Conservation (phyloP, 2,888 invertebrate species). For the Phortica magna region DNA sequence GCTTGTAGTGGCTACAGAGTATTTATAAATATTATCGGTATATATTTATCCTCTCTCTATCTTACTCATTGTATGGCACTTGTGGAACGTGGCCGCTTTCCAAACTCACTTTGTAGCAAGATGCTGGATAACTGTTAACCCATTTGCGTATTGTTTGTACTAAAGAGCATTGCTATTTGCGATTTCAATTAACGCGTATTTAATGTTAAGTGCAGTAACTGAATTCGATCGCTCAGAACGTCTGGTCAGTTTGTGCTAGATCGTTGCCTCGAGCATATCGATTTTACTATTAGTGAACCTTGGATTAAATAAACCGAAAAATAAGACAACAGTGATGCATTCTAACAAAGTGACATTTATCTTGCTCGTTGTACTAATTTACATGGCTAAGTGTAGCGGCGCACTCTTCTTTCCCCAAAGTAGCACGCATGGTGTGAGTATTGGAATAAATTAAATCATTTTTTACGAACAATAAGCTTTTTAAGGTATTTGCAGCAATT, state of each 20-base stretch:
- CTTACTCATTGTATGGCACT: background rate
- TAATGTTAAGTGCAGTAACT: background rate
- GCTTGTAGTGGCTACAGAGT: background rate
- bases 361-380: background rate
- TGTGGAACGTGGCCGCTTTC: background rate
- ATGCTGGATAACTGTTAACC: too few relatives aligned
- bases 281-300: background rate
- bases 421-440: constrained; percentile 75
- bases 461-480: background rate
- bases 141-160: too few relatives aligned
- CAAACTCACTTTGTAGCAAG: background rate
- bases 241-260: too few relatives aligned
- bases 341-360: background rate
- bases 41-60: background rate
- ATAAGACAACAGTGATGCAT: background rate
- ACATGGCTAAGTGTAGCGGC: constrained; percentile 31
- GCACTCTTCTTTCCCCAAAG: constrained; percentile 66
- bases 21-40: too few relatives aligned
- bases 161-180: background rate
- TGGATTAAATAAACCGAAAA: background rate
- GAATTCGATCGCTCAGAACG: background rate
- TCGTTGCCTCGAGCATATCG: background rate
- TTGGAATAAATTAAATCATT: background rate
- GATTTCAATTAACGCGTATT: background rate
- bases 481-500: constrained; percentile 85